Evolutionary conservation across 2,797 vertebrate species (phyloP), one percentile per base, ranked within the genome.

Genomic region (Mionectes olivaceus): DNA sequence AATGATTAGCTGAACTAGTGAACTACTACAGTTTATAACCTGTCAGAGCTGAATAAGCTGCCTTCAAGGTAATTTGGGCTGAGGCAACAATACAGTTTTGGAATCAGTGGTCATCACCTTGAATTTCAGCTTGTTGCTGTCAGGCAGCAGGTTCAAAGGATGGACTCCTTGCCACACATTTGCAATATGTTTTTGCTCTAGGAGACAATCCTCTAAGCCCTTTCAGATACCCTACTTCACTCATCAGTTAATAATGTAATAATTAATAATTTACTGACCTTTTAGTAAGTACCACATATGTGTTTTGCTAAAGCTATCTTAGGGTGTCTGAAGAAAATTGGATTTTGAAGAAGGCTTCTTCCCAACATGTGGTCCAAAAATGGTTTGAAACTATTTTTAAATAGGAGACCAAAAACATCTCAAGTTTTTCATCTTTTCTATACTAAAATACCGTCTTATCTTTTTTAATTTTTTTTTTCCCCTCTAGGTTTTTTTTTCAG

Each of bases 401-500:
- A 52, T 7, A 43, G 5, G 30, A 74, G 18, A 7, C 9, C 9
- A 33, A 61, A 41, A 46, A 60, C 19, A 24, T 18, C 24, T 47
- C 17, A 15, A 9, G 4, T 44, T 67, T 83, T 7, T 7, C 18
- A 55, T 27, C 15, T 21, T 70, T 23, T 70, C 8, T 49, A 2
- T n/a, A 44, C 7, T 61, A 35, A 78, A 53, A 61, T 84, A 25
- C 4, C n/a, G 2, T 18, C 21, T 46, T 52, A 35, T 10, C 37
- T 52, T 64, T 19, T 2, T 33, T 10, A 5, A 23, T 23, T 24
- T 57, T 22, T 33, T n/a, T 23, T 0, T 2, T 33, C 13, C 13
- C 21, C 30, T 2, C 28, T 10, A 23, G 14, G 17, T 74, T 49
- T 47, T 63, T 53, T 23, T 50, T 76, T 47, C 24, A 35, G 87